Conservation (phyloP, 2,888 invertebrate genomes). For the Lissocephala sabroskyi region DNA sequence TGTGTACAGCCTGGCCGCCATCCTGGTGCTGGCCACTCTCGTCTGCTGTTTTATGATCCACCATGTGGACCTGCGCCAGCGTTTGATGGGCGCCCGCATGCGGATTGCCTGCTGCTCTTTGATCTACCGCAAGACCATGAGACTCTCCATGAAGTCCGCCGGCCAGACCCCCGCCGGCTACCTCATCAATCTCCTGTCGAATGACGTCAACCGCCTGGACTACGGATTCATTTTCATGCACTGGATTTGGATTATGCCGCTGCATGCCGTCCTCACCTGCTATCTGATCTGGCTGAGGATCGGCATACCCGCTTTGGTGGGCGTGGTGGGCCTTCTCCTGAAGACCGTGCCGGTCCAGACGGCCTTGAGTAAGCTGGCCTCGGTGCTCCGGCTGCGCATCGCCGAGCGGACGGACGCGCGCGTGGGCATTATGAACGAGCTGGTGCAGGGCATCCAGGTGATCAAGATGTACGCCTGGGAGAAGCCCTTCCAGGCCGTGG, state of each 20-base stretch:
- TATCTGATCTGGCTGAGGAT: constrained; percentile 85
- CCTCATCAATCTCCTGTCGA: constrained; percentile 93
- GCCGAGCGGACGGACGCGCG: constrained; percentile 91
- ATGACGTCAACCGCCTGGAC: constrained; percentile 95
- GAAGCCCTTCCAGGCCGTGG: constrained; percentile 88
- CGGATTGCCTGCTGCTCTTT: constrained; percentile 77
- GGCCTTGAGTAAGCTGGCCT: constrained; percentile 69
- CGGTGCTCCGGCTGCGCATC: constrained; percentile 79
- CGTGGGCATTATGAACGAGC: constrained; percentile 94
- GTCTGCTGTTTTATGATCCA: constrained; percentile 69
- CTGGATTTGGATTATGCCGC: constrained; percentile 90
- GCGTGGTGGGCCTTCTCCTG: constrained; percentile 83
- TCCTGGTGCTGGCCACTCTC: constrained; percentile 66
- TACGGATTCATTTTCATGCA: constrained; percentile 87
- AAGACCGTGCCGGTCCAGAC: constrained; percentile 88
- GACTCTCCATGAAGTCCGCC: constrained; percentile 80
- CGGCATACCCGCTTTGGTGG: constrained; percentile 82
- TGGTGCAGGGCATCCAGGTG: constrained; percentile 93
- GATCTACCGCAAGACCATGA: constrained; percentile 75
- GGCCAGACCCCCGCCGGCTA: constrained; percentile 87
- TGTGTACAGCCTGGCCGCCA: constrained; percentile 64
- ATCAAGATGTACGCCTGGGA: constrained; percentile 99
- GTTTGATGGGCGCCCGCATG: constrained; percentile 77
- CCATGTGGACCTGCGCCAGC: constrained; percentile 69
- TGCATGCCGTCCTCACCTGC: constrained; percentile 78